Conservation (phyloP, 2,797 vertebrate species). For the Poeciliopsis gracilis region DNA sequence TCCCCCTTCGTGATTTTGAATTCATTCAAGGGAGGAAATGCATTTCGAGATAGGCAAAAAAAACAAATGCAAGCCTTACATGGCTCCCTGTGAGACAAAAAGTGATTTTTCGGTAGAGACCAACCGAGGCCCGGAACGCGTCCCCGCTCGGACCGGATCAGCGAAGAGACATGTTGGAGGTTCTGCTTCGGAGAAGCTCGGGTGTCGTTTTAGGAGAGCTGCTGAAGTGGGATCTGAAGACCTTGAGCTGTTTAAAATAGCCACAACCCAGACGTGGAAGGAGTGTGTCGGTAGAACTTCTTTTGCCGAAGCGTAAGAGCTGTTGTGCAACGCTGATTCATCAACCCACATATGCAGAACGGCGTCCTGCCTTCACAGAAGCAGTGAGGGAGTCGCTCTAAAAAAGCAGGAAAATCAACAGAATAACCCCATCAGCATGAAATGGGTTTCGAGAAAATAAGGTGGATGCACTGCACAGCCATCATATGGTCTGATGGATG, state of each 20-base stretch:
- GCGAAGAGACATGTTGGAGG: neutral
- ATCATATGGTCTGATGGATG: neutral
- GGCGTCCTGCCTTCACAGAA: conserved; percentile 37
- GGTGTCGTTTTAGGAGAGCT: conserved; percentile 10
- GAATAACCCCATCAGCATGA: conserved; percentile 10
- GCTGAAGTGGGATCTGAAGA: conserved; percentile 37
- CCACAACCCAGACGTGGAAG: conserved; percentile 46
- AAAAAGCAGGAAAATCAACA: conserved; percentile 27
- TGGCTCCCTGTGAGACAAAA: neutral
- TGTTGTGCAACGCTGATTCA: conserved; percentile 72
- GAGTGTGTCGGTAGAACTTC: conserved; percentile 42
- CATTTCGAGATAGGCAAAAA: no score
- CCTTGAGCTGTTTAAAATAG: conserved; percentile 49
- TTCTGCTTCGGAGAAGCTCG: conserved; percentile 19
- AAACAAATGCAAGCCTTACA: no score
- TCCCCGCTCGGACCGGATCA: conserved; percentile 30
- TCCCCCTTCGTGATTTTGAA: no score
- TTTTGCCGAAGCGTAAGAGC: conserved; percentile 54
- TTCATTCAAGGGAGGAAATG: no score
- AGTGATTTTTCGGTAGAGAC: conserved; percentile 10
- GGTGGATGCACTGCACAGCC: neutral
- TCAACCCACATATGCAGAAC: conserved; percentile 42
- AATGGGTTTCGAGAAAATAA: conserved; percentile 24
- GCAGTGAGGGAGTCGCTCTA: conserved; percentile 41
- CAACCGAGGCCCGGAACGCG: conserved; percentile 7